Base-by-base conservation (phyloP, 2,888 invertebrate genomes). In the Sinotaia quadrata region DNA sequence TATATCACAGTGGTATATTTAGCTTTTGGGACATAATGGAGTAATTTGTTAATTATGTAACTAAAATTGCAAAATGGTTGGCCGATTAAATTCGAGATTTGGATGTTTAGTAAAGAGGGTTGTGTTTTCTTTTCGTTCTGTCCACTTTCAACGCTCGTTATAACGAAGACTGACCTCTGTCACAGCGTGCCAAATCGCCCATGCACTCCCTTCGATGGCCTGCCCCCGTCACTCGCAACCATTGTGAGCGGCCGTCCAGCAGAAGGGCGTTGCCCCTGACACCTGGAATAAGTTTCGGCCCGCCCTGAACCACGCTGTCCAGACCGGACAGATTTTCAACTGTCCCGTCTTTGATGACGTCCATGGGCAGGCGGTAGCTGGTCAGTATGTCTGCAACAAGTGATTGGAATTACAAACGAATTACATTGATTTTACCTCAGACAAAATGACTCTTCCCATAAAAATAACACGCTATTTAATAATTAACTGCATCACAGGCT, bases 191-290 rank as follows among this genome's bases (percentile, higher is more conserved):
- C 37, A 87, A 81, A 71, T 87, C 84, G 15, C 87, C 87, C 63
- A 87, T 81, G 69, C 87, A 87, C 74, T 87, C 87, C 47, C 75
- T 67, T 52, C 85, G 73, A 63, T 87, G 87, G 24, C 83, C 80
- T 5, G 83, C 81, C 10, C 86, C 87, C 36, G 79, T 79, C 52
- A 87, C 85, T 65, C 78, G 76, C 33, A 86, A 67, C 62, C 78
- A 83, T 65, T 83, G 81, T 0, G 73, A 58, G 8, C 75, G 66
- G 29, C 68, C 67, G 47, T 84, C 78, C 29, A 86, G 69, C 27
- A 72, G 68, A 10, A 87, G 72, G n/a, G 85, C 85, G 15, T 80
- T 78, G n/a, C 76, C 74, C n/a, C 73, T 58, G 15, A 85, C 82
- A 5, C 86, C 87, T 1, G 62, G 71, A 5, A 79, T 76, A 27